A percentile compares a stretch with the other conserved stretches of the same genome.
These are phyloP conservation scores for Procambarus virginalis DNA, from an alignment of 1,140 invertebrate genomes.

Conservation along the genomic window DNA sequence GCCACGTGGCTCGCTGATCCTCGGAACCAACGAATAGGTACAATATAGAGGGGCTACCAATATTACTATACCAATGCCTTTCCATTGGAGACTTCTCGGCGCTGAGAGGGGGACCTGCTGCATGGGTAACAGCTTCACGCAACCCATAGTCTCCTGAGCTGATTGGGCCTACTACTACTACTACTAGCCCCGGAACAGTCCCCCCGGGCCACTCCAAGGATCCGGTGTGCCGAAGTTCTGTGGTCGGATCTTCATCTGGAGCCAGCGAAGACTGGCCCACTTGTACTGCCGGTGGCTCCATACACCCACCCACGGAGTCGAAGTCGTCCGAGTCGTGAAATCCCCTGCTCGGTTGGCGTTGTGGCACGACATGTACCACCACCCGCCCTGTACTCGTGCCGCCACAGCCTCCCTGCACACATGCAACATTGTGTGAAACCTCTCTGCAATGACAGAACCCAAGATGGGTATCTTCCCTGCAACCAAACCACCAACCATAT, in stretches of 20 bases:
- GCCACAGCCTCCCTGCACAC: slow-evolving; percentile 69
- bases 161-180: too few species aligned
- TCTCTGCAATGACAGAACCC: too few species aligned
- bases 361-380: slow-evolving; percentile 73
- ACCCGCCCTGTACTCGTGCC: slow-evolving; percentile 71
- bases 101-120: too few species aligned
- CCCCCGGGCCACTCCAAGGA: not conserved
- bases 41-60: too few species aligned
- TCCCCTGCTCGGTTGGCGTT: slow-evolving; percentile 72
- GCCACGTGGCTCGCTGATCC: too few species aligned
- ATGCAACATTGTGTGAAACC: not conserved
- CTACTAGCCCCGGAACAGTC: slow-evolving; percentile 2
- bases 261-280: slow-evolving; percentile 67
- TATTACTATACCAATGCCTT: too few species aligned
- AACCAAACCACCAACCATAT: too few species aligned
- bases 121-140: too few species aligned
- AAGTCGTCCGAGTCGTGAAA: slow-evolving; percentile 72
- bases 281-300: slow-evolving; percentile 73
- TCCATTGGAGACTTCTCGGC: too few species aligned
- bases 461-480: too few species aligned
- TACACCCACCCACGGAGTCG: slow-evolving; percentile 72
- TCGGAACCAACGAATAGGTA: too few species aligned
- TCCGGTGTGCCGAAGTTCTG: slow-evolving; percentile 28
- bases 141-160: too few species aligned
- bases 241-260: slow-evolving; percentile 73